Conservation (phyloP, 2,113 vertebrate species). For the Ctenomys sociabilis region DNA sequence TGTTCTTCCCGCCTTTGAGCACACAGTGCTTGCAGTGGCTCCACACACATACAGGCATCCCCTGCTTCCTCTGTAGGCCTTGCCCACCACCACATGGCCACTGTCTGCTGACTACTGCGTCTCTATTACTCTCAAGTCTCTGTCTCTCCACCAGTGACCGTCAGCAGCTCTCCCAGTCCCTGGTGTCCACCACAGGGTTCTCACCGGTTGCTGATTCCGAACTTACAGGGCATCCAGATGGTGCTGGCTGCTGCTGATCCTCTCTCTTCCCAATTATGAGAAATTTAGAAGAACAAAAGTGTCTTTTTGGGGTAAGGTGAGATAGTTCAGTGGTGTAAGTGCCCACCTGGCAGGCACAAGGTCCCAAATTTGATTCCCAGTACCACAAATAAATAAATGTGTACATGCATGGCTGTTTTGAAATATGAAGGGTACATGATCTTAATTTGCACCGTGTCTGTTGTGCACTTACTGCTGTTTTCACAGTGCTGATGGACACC, state of each 20-base stretch:
- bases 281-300: neutral
- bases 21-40: neutral
- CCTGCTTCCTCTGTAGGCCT: neutral
- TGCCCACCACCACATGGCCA: neutral
- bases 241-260: neutral
- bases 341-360: no score
- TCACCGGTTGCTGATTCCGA: neutral
- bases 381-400: no score
- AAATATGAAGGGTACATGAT: neutral
- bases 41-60: neutral
- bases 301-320: neutral
- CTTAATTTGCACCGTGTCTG: neutral
- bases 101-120: neutral
- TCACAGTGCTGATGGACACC: no score
- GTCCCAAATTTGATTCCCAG: no score
- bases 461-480: neutral
- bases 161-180: neutral
- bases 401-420: neutral
- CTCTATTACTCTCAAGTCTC: neutral
- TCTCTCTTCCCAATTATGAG: neutral
- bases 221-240: neutral
- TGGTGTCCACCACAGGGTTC: neutral
- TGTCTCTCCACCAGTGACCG: neutral
- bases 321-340: no score
- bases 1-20: neutral